Evolutionary conservation across 2,888 invertebrate species (phyloP).

Genomic region (Sinelater perroti): DNA sequence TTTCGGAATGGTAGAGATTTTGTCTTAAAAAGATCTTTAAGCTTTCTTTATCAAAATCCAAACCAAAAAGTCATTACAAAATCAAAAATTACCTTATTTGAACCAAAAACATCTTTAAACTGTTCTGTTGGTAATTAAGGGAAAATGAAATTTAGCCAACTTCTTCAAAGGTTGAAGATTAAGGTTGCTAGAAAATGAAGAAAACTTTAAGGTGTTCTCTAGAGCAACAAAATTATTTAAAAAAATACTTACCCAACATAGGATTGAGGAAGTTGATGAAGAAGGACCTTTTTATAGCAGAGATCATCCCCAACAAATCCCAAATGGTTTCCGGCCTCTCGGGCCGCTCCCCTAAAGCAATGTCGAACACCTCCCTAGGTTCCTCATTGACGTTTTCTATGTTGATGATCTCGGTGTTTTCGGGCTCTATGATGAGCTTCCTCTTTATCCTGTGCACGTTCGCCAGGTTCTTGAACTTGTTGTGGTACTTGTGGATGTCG

Average conservation of each 20-base stretch:
- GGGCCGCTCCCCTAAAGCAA: not conserved
- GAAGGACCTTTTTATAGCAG: constrained; percentile 24
- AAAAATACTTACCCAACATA: constrained; percentile 13
- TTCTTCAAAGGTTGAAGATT: too few relatives aligned
- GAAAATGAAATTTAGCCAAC: too few relatives aligned
- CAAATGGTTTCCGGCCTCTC: constrained; percentile 12
- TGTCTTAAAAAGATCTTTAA: too few relatives aligned
- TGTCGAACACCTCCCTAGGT: constrained; percentile 3
- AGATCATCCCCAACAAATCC: constrained; percentile 27
- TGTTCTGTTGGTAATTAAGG: too few relatives aligned
- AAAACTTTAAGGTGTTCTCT: too few relatives aligned
- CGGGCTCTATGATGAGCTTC: constrained; percentile 19
- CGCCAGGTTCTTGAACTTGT: not conserved
- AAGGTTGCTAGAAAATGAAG: too few relatives aligned
- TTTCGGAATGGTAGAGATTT: too few relatives aligned
- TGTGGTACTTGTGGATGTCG: constrained; percentile 6
- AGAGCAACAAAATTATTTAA: not conserved
- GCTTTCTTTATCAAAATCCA: too few relatives aligned
- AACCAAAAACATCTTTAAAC: too few relatives aligned
- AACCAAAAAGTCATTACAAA: too few relatives aligned
- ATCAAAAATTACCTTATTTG: not conserved
- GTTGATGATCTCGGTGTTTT: constrained; percentile 18
- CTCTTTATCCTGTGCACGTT: constrained; percentile 16
- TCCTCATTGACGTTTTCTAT: not conserved
- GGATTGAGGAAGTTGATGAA: constrained; percentile 19